A percentile compares a stretch with the other conserved stretches of the same genome.
These are phyloP conservation scores for Melopsittacus undulatus DNA, from an alignment of 2,797 vertebrate genomes.

Conservation along the genomic window DNA sequence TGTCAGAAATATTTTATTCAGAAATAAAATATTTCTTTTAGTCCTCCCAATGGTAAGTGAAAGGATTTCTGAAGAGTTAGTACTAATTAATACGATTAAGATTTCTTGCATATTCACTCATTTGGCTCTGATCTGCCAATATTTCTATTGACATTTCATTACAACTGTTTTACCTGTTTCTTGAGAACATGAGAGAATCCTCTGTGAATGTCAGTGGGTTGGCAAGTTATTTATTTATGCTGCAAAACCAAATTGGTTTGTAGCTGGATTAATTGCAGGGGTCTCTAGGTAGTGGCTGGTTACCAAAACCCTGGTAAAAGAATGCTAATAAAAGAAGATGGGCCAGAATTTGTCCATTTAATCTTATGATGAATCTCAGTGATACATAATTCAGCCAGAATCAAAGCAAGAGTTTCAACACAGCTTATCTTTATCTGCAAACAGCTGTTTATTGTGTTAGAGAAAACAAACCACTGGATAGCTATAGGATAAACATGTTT, in stretches of 20 bases:
- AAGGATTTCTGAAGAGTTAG: not conserved
- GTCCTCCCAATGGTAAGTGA: not conserved
- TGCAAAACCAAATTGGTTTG: not conserved
- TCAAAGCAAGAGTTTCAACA: not conserved
- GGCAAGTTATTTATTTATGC: not conserved
- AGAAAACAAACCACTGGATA: slow-evolving; percentile 42
- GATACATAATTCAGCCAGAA: not conserved
- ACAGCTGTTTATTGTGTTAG: slow-evolving; percentile 11
- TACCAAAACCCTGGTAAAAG: not conserved
- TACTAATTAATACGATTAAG: not conserved
- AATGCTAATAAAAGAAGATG: not conserved
- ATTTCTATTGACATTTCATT: not conserved
- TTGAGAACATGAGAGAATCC: not conserved
- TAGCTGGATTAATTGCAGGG: not conserved
- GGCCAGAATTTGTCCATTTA: not conserved
- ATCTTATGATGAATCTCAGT: not conserved
- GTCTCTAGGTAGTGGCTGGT: not conserved
- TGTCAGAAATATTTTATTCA: not conserved
- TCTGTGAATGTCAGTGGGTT: not conserved
- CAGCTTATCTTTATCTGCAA: not conserved
- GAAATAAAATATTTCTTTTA: not conserved
- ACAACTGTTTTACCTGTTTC: not conserved
- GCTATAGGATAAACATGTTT: slow-evolving; percentile 45
- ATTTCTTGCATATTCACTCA: not conserved
- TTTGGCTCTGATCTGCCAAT: not conserved